These are phyloP conservation scores for Sesia bembeciformis DNA, from an alignment of 2,888 invertebrate species.

Conservation along the genomic window DNA sequence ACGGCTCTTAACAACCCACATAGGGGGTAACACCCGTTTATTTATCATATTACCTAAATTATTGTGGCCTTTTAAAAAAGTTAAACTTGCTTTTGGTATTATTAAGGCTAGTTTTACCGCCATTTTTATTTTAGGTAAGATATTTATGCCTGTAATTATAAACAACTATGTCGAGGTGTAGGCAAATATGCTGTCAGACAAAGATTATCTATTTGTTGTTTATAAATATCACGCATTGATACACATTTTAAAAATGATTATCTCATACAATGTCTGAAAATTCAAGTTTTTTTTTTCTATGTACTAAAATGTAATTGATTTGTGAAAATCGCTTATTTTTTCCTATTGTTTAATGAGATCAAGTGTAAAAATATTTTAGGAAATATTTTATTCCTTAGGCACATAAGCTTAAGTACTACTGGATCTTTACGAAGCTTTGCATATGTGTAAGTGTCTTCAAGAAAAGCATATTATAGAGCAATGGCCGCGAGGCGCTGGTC, in stretches of 20 bases:
- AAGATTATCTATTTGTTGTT: conserved; percentile 22
- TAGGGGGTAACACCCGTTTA: conserved; percentile 54
- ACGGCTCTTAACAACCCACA: conserved; percentile 44
- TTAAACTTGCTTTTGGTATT: conserved; percentile 66
- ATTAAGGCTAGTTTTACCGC: conserved; percentile 56
- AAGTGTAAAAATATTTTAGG: conserved; percentile 66
- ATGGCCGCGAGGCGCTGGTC: not conserved
- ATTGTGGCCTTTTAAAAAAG: conserved; percentile 65
- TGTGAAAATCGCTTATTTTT: conserved; percentile 30
- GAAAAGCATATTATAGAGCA: conserved; percentile 11
- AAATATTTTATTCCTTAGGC: conserved; percentile 62
- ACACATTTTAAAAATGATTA: conserved; percentile 22
- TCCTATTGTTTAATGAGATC: conserved; percentile 18
- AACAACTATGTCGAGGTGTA: conserved; percentile 19
- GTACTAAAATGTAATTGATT: conserved; percentile 21
- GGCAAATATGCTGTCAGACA: conserved; percentile 7
- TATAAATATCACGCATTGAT: conserved; percentile 16
- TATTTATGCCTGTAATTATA: conserved; percentile 30
- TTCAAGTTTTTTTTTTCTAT: conserved; percentile 25
- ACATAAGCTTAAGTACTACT: conserved; percentile 67
- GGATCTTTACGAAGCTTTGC: conserved; percentile 54
- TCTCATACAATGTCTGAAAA: conserved; percentile 29
- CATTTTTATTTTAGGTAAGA: conserved; percentile 40
- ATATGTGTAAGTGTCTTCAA: conserved; percentile 34
- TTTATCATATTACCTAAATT: conserved; percentile 67